These are phyloP conservation scores for Plumapathes pennacea DNA, from an alignment of 92 coral and sea anemone genomes.

Conservation along the genomic window DNA sequence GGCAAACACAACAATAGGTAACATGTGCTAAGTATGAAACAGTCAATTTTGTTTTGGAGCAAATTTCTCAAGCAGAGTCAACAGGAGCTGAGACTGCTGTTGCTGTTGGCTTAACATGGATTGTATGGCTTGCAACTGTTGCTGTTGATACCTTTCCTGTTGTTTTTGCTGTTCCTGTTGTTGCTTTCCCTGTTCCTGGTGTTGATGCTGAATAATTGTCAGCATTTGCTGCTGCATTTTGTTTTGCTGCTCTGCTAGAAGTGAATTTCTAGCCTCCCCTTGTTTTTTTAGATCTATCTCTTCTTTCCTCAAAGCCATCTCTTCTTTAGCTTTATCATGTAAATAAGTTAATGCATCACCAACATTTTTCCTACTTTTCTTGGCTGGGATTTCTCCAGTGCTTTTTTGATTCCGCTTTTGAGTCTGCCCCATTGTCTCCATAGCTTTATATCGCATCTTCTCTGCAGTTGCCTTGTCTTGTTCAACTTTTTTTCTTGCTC, in stretches of 20 bases:
- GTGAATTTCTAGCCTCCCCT: conserved; percentile 6
- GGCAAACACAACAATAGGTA: background rate
- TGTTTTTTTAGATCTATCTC: conserved; percentile 8
- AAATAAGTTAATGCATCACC: conserved; percentile 10
- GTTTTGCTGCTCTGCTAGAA: too few relatives aligned
- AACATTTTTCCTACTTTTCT: too few relatives aligned
- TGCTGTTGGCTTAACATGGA: conserved; percentile 7
- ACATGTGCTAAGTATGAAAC: background rate
- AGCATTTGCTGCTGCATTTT: conserved; percentile 6
- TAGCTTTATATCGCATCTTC: too few relatives aligned
- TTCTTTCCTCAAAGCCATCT: conserved; percentile 9
- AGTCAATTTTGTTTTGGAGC: conserved; percentile 2
- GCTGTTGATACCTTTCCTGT: conserved; percentile 2
- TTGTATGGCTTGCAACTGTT: background rate
- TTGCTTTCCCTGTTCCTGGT: background rate
- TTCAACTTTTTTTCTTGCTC: too few relatives aligned
- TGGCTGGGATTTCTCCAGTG: too few relatives aligned
- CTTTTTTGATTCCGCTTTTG: too few relatives aligned
- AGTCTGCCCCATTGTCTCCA: too few relatives aligned
- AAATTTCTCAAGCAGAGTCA: conserved; percentile 14
- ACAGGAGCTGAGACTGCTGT: conserved; percentile 9
- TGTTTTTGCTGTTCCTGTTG: conserved; percentile 3
- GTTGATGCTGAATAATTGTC: conserved; percentile 2
- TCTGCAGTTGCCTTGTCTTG: too few relatives aligned
- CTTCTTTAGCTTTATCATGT: conserved; percentile 5